These are phyloP conservation scores for Helicolenus hilgendorfi DNA, from an alignment of 2,797 vertebrate genomes.

Conservation along the genomic window DNA sequence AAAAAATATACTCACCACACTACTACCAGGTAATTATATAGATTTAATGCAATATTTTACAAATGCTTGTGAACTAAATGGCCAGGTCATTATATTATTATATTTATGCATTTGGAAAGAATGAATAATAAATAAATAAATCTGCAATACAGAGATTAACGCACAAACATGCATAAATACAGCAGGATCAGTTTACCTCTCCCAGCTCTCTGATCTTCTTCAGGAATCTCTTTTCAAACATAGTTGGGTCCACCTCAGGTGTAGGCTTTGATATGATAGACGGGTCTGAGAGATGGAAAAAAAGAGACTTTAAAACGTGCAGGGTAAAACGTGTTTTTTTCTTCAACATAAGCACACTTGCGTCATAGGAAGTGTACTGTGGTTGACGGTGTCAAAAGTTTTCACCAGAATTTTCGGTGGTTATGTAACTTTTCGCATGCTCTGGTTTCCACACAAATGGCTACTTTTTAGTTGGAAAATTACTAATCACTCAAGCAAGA, in stretches of 20 bases:
- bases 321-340: not conserved
- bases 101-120: not conserved
- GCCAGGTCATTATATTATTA: not conserved
- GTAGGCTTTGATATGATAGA: constrained; percentile 91
- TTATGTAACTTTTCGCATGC: constrained; percentile 28
- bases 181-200: constrained; percentile 88
- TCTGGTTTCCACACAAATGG: constrained; percentile 13
- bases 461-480: not conserved
- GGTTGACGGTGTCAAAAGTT: constrained; percentile 35
- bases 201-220: constrained; percentile 95
- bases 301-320: not conserved
- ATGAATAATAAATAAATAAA: not conserved
- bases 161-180: not conserved
- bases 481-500: not conserved
- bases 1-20: not conserved
- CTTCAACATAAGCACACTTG: constrained; percentile 19
- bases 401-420: constrained; percentile 33
- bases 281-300: constrained; percentile 86
- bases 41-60: not conserved
- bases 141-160: not conserved
- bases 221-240: constrained; percentile 97
- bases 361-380: constrained; percentile 67
- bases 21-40: not conserved
- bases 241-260: constrained; percentile 94
- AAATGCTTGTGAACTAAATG: not conserved